Evolutionary conservation across 2,888 invertebrate species (phyloP).

Genomic region (Drosophila tripunctata): DNA sequence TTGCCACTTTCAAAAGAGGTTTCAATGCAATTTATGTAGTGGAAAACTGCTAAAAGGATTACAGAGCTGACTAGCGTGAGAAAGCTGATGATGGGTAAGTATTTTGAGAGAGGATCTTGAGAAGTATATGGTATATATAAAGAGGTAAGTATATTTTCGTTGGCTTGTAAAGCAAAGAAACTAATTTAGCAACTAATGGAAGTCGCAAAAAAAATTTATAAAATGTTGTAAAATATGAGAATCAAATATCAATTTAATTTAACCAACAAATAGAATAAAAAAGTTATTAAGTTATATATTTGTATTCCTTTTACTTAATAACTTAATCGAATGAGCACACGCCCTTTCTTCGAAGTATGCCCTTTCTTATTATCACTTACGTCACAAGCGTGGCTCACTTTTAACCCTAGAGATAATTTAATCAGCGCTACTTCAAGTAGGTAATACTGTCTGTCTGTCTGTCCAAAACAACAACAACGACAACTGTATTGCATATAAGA

Average conservation of each 20-base stretch:
- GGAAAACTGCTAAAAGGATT: conserved; percentile 60
- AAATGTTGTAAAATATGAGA: too few species aligned
- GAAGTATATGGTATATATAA: background rate
- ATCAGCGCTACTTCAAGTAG: conserved; percentile 68
- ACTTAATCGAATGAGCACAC: conserved; percentile 44
- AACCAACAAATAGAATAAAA: too few species aligned
- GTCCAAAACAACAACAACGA: conserved; percentile 38
- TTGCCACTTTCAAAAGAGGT: conserved; percentile 55
- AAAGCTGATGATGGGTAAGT: conserved; percentile 24
- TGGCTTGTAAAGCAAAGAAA: background rate
- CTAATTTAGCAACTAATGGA: too few species aligned
- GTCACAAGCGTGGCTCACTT: conserved; percentile 68
- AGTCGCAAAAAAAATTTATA: too few species aligned
- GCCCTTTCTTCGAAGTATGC: conserved; percentile 6
- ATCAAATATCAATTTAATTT: too few species aligned
- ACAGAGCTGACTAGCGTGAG: conserved; percentile 51
- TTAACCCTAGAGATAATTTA: conserved; percentile 67
- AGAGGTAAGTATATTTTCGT: background rate
- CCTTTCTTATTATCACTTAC: conserved; percentile 50
- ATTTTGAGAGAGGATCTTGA: background rate
- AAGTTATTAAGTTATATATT: background rate
- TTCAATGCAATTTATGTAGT: conserved; percentile 60
- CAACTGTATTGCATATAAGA: conserved; percentile 48
- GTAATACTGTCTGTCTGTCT: conserved; percentile 37
- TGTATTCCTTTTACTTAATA: conserved; percentile 22